Percentiles rank a stretch among this genome's conserved stretches.
Conservation (phyloP, 2,797 vertebrate genomes). For the Echeneis naucrates region DNA sequence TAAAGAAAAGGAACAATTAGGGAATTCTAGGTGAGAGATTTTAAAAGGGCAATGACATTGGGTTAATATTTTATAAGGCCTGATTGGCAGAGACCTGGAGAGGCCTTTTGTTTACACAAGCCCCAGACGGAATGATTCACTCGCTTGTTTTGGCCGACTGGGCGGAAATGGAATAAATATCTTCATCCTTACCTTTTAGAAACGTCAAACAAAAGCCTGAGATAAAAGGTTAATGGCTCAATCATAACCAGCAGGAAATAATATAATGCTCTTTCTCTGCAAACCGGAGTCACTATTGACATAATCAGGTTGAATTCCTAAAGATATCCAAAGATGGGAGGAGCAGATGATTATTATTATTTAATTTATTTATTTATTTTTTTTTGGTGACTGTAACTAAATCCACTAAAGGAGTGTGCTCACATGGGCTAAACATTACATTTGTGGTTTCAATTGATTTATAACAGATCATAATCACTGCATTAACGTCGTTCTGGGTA, state of each 20-base stretch:
- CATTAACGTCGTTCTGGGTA: slow-evolving; percentile 81
- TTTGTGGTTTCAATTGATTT: slow-evolving; percentile 84
- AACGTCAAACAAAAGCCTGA: slow-evolving; percentile 85
- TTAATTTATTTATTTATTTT: slow-evolving; percentile 4
- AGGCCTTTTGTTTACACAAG: slow-evolving; percentile 84
- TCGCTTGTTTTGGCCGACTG: slow-evolving; percentile 86
- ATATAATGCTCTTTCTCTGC: slow-evolving; percentile 79
- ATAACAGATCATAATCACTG: slow-evolving; percentile 84
- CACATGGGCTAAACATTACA: slow-evolving; percentile 80
- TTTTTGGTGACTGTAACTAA: slow-evolving; percentile 75
- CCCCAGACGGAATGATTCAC: slow-evolving; percentile 84
- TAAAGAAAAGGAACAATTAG: slow-evolving; percentile 99
- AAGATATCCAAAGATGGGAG: slow-evolving; percentile 73
- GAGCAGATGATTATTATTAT: slow-evolving; percentile 61
- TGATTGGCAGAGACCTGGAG: slow-evolving; percentile 89
- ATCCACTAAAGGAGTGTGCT: slow-evolving; percentile 77
- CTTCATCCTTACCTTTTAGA: slow-evolving; percentile 86
- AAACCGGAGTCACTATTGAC: slow-evolving; percentile 73
- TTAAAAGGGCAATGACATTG: slow-evolving; percentile 98
- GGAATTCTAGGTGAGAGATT: slow-evolving; percentile 98
- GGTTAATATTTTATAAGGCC: slow-evolving; percentile 98
- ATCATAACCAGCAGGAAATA: slow-evolving; percentile 82
- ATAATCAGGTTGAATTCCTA: slow-evolving; percentile 81
- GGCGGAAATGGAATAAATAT: slow-evolving; percentile 90
- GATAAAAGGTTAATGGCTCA: slow-evolving; percentile 88